Conservation (phyloP, 2,113 vertebrate genomes). For the Hystrix brachyura region DNA sequence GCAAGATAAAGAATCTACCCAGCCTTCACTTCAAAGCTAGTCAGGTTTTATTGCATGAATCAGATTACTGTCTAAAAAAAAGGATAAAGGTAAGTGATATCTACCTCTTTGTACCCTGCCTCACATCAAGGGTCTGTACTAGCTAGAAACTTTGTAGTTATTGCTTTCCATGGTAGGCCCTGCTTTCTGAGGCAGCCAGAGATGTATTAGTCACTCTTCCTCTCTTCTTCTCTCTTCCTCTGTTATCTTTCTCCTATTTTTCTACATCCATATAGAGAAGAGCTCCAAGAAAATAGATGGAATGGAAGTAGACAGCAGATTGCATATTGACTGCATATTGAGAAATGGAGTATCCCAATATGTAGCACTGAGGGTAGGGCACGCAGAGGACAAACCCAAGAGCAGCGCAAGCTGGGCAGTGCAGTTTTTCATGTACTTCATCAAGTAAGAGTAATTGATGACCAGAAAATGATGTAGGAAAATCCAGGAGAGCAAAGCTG, state of each 20-base stretch:
- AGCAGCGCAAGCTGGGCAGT: not conserved
- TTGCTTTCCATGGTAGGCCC: not conserved
- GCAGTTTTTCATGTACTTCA: not conserved
- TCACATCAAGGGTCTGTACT: not conserved
- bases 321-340: not conserved
- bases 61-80: constrained; percentile 16
- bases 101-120: not conserved
- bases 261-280: constrained; percentile 11
- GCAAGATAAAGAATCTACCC: not conserved
- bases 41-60: constrained; percentile 22
- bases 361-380: not conserved
- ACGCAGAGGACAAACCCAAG: not conserved
- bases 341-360: not conserved
- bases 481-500: not conserved
- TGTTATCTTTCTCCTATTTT: not conserved
- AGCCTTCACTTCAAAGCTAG: not conserved
- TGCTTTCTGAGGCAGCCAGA: not conserved
- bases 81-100: not conserved
- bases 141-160: not conserved
- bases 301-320: not conserved
- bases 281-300: not conserved
- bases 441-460: constrained; percentile 42
- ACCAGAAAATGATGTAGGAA: not conserved
- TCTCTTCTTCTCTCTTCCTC: not conserved
- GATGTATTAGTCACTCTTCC: not conserved